These are phyloP conservation scores for Sussaba pulchella DNA, from an alignment of 2,888 invertebrate genomes.

Conservation along the genomic window DNA sequence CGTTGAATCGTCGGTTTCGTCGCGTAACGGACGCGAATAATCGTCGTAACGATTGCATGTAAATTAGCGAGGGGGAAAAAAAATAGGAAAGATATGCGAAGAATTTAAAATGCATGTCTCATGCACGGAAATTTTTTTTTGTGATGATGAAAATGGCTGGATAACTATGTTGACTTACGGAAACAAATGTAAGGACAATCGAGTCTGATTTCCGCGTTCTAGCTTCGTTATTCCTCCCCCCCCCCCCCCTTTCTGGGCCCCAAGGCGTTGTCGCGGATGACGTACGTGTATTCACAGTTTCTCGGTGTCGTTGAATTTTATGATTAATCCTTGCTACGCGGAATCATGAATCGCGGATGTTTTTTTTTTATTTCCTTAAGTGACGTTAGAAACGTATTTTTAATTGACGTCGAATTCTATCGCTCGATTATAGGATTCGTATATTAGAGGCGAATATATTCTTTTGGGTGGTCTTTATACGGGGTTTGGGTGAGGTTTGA, in stretches of 20 bases:
- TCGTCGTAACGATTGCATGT: too few relatives aligned
- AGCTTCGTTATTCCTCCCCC: background rate
- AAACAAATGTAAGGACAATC: background rate
- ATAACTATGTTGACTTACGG: conserved; percentile 8
- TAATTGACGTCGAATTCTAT: conserved; percentile 42
- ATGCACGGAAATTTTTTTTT: conserved; percentile 1
- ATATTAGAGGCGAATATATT: conserved; percentile 18
- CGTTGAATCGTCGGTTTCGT: too few relatives aligned
- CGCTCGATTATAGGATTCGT: conserved; percentile 2
- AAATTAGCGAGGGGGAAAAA: conserved; percentile 1
- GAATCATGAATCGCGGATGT: conserved; percentile 12
- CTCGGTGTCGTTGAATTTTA: conserved; percentile 19
- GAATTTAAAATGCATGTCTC: background rate
- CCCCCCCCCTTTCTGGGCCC: too few relatives aligned
- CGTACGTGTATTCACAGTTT: conserved; percentile 8
- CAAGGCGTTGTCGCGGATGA: too few relatives aligned
- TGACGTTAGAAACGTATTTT: too few relatives aligned
- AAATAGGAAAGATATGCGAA: conserved; percentile 26
- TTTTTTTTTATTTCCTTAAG: too few relatives aligned
- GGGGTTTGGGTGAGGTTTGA: too few relatives aligned
- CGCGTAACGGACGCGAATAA: background rate
- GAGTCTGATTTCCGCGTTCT: conserved; percentile 33
- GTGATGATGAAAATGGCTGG: conserved; percentile 12
- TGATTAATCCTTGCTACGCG: conserved; percentile 13
- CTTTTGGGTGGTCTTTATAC: too few relatives aligned